These are phyloP conservation scores for Petrocephalus microphthalmus DNA, from an alignment of 2,113 vertebrate species.

Conservation along the genomic window DNA sequence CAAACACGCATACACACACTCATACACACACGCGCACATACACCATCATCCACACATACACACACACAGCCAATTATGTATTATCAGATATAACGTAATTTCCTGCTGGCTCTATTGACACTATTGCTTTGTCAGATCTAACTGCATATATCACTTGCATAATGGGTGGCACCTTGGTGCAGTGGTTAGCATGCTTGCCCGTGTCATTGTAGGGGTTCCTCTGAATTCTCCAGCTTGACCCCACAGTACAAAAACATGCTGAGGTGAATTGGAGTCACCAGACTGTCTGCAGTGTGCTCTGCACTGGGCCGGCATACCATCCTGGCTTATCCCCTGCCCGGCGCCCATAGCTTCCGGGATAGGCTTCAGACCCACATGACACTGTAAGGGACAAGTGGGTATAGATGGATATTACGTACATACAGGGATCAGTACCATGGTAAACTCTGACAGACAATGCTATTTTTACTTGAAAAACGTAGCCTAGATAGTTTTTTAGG, in stretches of 20 bases:
- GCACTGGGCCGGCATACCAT: neutral
- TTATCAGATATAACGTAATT: neutral
- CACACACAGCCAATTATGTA: neutral
- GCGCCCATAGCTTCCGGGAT: too few species aligned
- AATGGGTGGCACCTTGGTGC: neutral
- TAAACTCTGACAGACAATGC: neutral
- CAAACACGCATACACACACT: neutral
- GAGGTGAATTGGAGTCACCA: neutral
- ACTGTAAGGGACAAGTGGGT: neutral
- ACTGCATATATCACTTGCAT: neutral
- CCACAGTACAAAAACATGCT: neutral
- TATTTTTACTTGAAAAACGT: neutral
- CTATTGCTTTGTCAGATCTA: neutral
- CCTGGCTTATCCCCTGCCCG: too few species aligned
- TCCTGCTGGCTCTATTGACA: too few species aligned
- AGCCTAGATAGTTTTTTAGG: neutral
- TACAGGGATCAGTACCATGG: neutral
- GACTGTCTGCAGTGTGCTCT: neutral
- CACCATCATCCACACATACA: neutral
- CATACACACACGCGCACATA: neutral
- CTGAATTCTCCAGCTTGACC: neutral
- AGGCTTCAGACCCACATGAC: too few species aligned
- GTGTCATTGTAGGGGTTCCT: neutral
- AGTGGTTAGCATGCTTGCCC: too few species aligned
- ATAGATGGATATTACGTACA: neutral